Base-by-base conservation (phyloP, 2,113 vertebrate species). In the Dipodomys stephensi region DNA sequence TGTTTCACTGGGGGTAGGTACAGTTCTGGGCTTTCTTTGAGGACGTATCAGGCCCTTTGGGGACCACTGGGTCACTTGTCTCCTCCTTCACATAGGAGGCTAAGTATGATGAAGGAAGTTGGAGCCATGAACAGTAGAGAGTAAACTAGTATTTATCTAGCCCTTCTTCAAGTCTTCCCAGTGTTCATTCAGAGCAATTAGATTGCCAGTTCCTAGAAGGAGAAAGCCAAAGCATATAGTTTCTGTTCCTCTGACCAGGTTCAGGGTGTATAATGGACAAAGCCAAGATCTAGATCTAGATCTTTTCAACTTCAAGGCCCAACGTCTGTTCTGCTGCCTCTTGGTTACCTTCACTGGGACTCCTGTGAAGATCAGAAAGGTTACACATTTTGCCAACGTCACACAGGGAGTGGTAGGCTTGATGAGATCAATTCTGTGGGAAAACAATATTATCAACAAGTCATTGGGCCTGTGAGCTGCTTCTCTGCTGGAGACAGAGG, bases 1-100 rank as follows among this genome's bases (percentile, higher is more conserved):
- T 57, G 12, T 57, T 57, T 57, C 53, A 57, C 53, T 57, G 49
- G 28, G 72, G 23, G 30, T 18, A 39, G 49, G 7, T 8, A 28
- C 25, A 4, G 39, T 64, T 91, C 94, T 87, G 39, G 91, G 80
- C n/a, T 80, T 77, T 67, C 65, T 74, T 83, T 22, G 1, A 77
- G 30, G 60, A 81, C 16, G 49, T 25, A 4, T 15, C 7, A 32
- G 73, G 74, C 10, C 60, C 6, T 2, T 2, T 78, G 72, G 11
- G 67, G 69, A 22, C 44, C 32, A 25, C 57, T n/a, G 62, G 39
- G 30, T 81, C 67, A 79, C 28, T 72, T 20, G n/a, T 7, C 12
- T 35, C 65, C 28, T 72, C 72, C 69, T 46, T 64, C 65, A 78
- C 25, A 18, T 9, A 71, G 64, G 69, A 60, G 67, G 35, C 6